These are phyloP conservation scores for Oxyteleia sp. DNA, from an alignment of 2,888 invertebrate species.

Conservation along the genomic window DNA sequence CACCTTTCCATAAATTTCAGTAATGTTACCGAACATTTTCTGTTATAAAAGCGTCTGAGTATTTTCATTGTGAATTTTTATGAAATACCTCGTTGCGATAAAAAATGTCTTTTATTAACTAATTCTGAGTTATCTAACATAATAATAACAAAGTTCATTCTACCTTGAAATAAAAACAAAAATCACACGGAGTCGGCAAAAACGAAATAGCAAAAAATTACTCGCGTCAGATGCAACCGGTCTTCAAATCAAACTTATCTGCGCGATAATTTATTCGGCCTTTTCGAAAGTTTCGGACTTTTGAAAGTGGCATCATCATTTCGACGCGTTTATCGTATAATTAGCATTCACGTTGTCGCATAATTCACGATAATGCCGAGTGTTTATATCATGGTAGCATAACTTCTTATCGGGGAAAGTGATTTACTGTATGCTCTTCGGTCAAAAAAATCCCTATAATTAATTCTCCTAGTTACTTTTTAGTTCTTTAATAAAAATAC, in stretches of 20 bases:
- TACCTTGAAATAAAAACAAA: too few species aligned
- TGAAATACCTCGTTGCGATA: too few species aligned
- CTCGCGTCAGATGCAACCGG: constrained; percentile 24
- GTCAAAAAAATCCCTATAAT: constrained; percentile 20
- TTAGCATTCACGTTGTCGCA: constrained; percentile 62
- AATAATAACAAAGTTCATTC: too few species aligned
- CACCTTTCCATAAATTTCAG: too few species aligned
- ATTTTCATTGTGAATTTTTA: too few species aligned
- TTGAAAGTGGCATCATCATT: constrained; percentile 65
- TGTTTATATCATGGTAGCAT: constrained; percentile 54
- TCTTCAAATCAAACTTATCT: constrained; percentile 17
- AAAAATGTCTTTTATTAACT: too few species aligned
- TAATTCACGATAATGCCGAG: constrained; percentile 57
- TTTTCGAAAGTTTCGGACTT: constrained; percentile 64
- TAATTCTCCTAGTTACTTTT: constrained; percentile 3
- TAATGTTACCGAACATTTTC: too few species aligned
- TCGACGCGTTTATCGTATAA: constrained; percentile 67
- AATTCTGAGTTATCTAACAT: too few species aligned
- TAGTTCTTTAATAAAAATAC: neutral
- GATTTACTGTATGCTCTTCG: constrained; percentile 45
- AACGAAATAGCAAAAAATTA: neutral
- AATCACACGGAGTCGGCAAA: neutral
- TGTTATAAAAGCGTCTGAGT: too few species aligned
- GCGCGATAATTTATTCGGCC: constrained; percentile 42
- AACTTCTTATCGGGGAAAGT: constrained; percentile 62